Conservation (phyloP, 2,113 vertebrate genomes). For the Egretta garzetta region DNA sequence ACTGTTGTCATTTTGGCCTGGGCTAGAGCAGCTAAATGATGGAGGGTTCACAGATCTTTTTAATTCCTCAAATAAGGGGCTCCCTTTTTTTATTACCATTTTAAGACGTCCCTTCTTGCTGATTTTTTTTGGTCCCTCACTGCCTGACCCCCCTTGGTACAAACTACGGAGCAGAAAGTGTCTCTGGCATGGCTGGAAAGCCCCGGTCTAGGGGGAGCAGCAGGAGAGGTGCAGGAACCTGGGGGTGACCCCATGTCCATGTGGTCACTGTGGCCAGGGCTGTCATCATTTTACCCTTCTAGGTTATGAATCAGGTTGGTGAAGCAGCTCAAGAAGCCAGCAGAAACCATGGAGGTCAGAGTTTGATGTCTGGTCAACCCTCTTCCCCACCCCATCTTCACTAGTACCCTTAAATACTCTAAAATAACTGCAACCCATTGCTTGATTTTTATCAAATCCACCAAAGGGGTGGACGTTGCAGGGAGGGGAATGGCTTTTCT, state of each 20-base stretch:
- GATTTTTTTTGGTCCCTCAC: background rate
- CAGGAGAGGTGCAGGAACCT: background rate
- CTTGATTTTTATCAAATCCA: background rate
- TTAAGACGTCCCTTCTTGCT: background rate
- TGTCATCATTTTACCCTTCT: background rate
- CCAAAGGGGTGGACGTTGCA: rapidly evolving
- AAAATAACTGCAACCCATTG: background rate
- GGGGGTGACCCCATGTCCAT: background rate
- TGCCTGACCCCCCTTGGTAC: background rate
- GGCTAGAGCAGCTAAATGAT: background rate
- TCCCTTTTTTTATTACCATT: background rate
- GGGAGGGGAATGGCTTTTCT: background rate
- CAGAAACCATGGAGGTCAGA: background rate
- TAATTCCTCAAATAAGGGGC: too few species aligned
- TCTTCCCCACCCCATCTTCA: background rate
- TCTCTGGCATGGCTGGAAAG: background rate
- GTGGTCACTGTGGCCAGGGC: background rate
- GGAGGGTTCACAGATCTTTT: too few species aligned
- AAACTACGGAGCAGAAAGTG: background rate
- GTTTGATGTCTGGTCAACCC: background rate
- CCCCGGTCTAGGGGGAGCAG: rapidly evolving
- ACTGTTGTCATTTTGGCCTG: background rate
- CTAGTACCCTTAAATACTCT: background rate
- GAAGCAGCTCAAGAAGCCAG: background rate
- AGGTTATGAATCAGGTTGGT: background rate